Conservation (phyloP, 92 coral and sea anemone genomes). For the Heliopora coerulea region DNA sequence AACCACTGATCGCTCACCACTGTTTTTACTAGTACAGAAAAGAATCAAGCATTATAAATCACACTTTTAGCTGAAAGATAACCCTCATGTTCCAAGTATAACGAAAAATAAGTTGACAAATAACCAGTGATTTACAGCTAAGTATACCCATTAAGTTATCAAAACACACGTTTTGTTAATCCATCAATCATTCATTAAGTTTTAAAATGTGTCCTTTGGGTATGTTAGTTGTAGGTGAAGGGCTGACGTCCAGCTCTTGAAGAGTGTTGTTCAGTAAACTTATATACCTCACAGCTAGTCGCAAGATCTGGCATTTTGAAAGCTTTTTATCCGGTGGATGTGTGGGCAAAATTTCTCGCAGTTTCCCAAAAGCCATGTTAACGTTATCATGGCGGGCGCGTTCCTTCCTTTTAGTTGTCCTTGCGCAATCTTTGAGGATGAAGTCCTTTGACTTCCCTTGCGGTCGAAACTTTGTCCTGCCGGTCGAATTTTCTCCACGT, state of each 20-base stretch:
- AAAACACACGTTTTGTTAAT: conserved; percentile 3
- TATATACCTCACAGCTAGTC: conserved; percentile 56
- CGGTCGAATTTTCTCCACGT: background rate
- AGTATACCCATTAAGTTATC: conserved; percentile 2
- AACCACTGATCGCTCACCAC: too few relatives aligned
- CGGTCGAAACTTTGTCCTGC: background rate
- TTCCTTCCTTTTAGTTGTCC: conserved; percentile 42
- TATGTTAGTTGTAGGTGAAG: background rate
- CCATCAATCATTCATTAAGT: conserved; percentile 34
- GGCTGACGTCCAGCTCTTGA: background rate
- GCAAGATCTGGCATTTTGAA: conserved; percentile 50
- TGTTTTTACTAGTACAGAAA: too few relatives aligned
- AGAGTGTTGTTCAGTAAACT: conserved; percentile 36
- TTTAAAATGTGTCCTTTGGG: conserved; percentile 25
- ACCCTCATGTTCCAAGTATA: too few relatives aligned
- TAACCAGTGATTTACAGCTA: too few relatives aligned
- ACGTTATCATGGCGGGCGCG: conserved; percentile 55
- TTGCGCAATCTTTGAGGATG: background rate
- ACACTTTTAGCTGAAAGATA: too few relatives aligned
- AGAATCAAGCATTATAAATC: too few relatives aligned
- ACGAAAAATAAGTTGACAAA: too few relatives aligned
- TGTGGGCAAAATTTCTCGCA: conserved; percentile 47
- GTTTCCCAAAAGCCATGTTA: conserved; percentile 47
- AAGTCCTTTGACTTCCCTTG: background rate
- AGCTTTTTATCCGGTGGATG: conserved; percentile 55